A percentile compares a stretch with the other conserved stretches of the same genome.
phyloP scores from a whole-genome alignment of 2,888 invertebrate species.

The Ormyrus pomaceus region DNA sequence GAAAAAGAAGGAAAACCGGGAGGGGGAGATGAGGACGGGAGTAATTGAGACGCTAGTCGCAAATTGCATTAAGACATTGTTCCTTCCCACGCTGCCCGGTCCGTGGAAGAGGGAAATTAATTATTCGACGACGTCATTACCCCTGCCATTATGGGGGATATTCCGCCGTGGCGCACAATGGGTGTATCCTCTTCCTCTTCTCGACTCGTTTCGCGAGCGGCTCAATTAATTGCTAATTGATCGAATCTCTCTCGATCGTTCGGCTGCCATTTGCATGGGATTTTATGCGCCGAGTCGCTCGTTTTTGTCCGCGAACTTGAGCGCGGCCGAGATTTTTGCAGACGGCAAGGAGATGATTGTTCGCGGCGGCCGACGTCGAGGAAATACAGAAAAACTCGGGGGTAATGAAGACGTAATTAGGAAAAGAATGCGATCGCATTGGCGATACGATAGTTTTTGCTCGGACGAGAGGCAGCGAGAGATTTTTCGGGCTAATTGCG shows the following conservation, averaged over 20 bases:
- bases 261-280: constrained; percentile 17
- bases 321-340: background rate
- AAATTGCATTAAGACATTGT: constrained; percentile 42
- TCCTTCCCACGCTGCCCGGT: constrained; percentile 22
- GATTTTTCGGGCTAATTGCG: too few relatives aligned
- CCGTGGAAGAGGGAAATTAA: constrained; percentile 28
- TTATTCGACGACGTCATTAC: constrained; percentile 41
- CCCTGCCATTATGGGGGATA: constrained; percentile 24
- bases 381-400: background rate
- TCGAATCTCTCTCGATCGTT: constrained; percentile 16
- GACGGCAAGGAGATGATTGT: background rate
- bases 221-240: constrained; percentile 54
- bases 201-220: background rate
- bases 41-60: constrained; percentile 19
- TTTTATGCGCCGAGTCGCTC: background rate
- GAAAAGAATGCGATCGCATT: background rate
- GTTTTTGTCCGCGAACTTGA: background rate
- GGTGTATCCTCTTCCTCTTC: constrained; percentile 6
- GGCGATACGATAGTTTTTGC: background rate
- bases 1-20: too few relatives aligned
- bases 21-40: background rate
- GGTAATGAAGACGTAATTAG: constrained; percentile 27
- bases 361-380: background rate
- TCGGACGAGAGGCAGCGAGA: too few relatives aligned
- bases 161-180: constrained; percentile 9